Percentiles rank a stretch among this genome's conserved stretches.
Conservation (phyloP, 1,140 invertebrate genomes). For the Drosophila ananassae region DNA sequence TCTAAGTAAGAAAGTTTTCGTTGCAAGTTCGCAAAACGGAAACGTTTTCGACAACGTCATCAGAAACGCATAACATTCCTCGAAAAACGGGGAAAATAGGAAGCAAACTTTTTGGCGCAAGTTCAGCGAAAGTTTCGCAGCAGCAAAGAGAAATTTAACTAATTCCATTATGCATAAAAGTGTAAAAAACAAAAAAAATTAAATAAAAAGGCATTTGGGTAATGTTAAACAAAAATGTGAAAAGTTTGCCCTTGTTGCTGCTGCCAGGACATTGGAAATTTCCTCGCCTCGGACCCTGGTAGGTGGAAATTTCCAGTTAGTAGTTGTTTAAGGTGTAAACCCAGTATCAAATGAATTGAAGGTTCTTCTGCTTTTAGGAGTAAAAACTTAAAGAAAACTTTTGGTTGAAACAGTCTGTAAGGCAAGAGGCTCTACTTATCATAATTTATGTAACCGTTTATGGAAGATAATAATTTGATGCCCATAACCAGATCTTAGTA, state of each 20-base stretch:
- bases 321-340: slow-evolving; percentile 16
- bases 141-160: slow-evolving; percentile 72
- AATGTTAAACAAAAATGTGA: slow-evolving; percentile 77
- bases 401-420: too few relatives aligned
- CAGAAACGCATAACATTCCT: slow-evolving; percentile 70
- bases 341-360: neutral
- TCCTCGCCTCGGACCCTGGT: slow-evolving; percentile 18
- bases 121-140: slow-evolving; percentile 73
- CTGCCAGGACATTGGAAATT: slow-evolving; percentile 24
- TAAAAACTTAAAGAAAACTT: neutral
- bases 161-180: slow-evolving; percentile 73
- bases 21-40: slow-evolving; percentile 60
- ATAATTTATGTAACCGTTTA: neutral
- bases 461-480: neutral
- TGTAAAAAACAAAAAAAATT: slow-evolving; percentile 21
- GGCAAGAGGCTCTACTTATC: too few relatives aligned
- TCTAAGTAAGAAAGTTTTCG: slow-evolving; percentile 65
- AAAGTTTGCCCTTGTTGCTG: slow-evolving; percentile 66
- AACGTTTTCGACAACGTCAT: slow-evolving; percentile 64
- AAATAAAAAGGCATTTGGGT: slow-evolving; percentile 48
- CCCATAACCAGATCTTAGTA: neutral
- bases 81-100: slow-evolving; percentile 46
- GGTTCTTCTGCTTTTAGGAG: neutral
- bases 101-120: slow-evolving; percentile 67
- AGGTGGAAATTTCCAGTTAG: slow-evolving; percentile 36